phyloP scores from a whole-genome alignment of 2,888 invertebrate species.

The Julus scanicus region DNA sequence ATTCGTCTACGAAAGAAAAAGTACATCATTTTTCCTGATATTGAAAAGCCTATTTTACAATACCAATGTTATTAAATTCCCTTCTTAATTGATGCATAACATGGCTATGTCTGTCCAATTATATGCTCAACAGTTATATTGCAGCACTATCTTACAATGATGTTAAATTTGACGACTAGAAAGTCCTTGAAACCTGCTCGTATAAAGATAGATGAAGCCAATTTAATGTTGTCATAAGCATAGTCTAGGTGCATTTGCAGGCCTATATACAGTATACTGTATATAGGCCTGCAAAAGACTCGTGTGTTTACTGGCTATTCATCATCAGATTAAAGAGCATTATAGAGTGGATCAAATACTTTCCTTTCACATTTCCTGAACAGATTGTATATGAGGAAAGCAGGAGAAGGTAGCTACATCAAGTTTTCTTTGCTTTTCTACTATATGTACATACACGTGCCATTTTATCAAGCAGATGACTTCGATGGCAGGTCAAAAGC shows the following conservation, averaged over 20 bases:
- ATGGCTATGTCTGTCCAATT: no score
- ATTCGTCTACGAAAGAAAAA: no score
- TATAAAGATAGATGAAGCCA: background rate
- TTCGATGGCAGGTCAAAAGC: slow-evolving; percentile 25
- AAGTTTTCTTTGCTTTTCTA: slow-evolving; percentile 14
- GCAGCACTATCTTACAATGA: no score
- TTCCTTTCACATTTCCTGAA: slow-evolving; percentile 49
- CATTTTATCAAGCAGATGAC: background rate
- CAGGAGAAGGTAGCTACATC: background rate
- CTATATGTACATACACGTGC: background rate
- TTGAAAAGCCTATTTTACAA: no score
- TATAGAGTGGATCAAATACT: slow-evolving; percentile 51
- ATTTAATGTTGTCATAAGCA: background rate
- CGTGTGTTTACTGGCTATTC: slow-evolving; percentile 54
- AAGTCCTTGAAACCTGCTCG: background rate
- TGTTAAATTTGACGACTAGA: no score
- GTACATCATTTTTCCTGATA: no score
- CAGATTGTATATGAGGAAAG: slow-evolving; percentile 41
- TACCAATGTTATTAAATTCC: no score
- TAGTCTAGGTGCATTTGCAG: background rate
- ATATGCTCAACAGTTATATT: no score
- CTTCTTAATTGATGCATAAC: no score
- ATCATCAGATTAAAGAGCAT: slow-evolving; percentile 55
- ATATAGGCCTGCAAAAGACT: slow-evolving; percentile 22
- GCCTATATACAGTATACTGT: background rate